Percentiles rank a stretch among this genome's conserved stretches.
phyloP scores from a whole-genome alignment of 2,888 invertebrate genomes.

The Leptothorax acervorum region DNA sequence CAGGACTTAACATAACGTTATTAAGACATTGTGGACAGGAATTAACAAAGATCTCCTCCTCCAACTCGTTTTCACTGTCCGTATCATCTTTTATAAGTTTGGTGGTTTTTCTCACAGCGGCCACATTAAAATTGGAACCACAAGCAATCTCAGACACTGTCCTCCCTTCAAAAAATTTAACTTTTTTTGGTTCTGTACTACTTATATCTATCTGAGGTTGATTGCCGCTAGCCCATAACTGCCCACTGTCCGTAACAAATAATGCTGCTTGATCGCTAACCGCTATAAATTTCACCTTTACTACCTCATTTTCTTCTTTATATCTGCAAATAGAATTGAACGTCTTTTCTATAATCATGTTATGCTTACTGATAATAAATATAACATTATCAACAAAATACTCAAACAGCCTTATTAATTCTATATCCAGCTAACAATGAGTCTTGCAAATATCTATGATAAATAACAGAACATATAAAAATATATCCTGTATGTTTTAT shows the following conservation, averaged over 20 bases:
- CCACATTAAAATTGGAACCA: constrained; percentile 92
- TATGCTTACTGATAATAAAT: not conserved
- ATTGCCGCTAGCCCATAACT: constrained; percentile 90
- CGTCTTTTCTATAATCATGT: not conserved
- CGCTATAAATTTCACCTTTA: constrained; percentile 89
- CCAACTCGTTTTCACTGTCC: constrained; percentile 88
- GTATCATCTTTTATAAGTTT: constrained; percentile 85
- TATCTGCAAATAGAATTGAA: constrained; percentile 81
- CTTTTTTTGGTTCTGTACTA: constrained; percentile 88
- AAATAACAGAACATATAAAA: not conserved
- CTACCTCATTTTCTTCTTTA: constrained; percentile 88
- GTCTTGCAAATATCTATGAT: not conserved
- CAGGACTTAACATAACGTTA: constrained; percentile 77
- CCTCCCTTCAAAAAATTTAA: constrained; percentile 90
- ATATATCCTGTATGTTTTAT: not conserved
- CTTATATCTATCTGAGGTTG: constrained; percentile 90
- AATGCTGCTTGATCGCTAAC: constrained; percentile 89
- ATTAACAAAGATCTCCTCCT: constrained; percentile 89
- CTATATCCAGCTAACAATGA: not conserved
- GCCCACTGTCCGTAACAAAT: constrained; percentile 89
- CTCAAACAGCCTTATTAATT: no score
- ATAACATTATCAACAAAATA: not conserved
- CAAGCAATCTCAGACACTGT: constrained; percentile 90
- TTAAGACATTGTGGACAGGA: constrained; percentile 88
- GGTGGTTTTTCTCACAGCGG: constrained; percentile 89